A percentile compares a stretch with the other conserved stretches of the same genome.
phyloP scores from a whole-genome alignment of 2,797 vertebrate species.

The Menidia menidia region DNA sequence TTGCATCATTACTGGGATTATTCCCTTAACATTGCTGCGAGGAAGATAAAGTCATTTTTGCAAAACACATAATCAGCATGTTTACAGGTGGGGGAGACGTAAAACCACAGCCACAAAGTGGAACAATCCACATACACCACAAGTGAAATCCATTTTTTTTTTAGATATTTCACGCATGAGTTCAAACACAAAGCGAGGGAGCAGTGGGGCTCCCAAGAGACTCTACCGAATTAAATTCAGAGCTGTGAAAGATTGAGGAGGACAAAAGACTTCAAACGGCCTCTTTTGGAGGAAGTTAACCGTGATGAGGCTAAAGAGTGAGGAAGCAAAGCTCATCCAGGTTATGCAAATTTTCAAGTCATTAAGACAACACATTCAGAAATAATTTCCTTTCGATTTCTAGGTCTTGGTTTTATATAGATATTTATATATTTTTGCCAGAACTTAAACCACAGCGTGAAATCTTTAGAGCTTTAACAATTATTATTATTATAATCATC shows the following conservation, averaged over 20 bases:
- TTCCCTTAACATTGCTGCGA: slow-evolving; percentile 4
- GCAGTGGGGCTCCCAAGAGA: slow-evolving; percentile 42
- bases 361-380: too few relatives aligned
- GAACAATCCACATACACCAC: slow-evolving; percentile 1
- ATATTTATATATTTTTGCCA: too few relatives aligned
- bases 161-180: slow-evolving; percentile 50
- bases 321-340: background rate
- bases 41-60: slow-evolving; percentile 29
- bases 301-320: slow-evolving; percentile 15
- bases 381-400: too few relatives aligned
- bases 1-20: background rate
- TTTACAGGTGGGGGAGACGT: background rate
- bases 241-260: slow-evolving; percentile 36
- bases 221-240: slow-evolving; percentile 53
- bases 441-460: too few relatives aligned
- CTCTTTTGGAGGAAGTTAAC: slow-evolving; percentile 19
- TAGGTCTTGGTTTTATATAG: too few relatives aligned
- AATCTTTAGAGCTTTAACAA: too few relatives aligned
- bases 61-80: slow-evolving; percentile 35
- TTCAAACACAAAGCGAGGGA: slow-evolving; percentile 36
- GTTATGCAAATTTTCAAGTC: background rate
- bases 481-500: too few relatives aligned
- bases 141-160: slow-evolving; percentile 36
- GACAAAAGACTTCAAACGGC: slow-evolving; percentile 29
- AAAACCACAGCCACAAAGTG: slow-evolving; percentile 26